These are phyloP conservation scores for Hemitrygon akajei DNA, from an alignment of 2,797 vertebrate species.

Conservation along the genomic window DNA sequence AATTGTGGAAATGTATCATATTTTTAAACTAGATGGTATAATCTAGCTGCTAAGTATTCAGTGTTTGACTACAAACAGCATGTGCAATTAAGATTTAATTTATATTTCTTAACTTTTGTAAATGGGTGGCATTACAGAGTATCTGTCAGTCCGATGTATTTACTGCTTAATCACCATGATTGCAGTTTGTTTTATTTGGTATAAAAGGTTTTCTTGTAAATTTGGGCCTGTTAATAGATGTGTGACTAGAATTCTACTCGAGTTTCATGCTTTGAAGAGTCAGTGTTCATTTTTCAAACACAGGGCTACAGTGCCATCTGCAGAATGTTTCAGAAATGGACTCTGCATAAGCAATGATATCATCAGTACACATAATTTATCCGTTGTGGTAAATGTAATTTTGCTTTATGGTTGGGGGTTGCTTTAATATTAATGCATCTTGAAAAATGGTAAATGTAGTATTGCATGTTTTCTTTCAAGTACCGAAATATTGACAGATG, in stretches of 20 bases:
- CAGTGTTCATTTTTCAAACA: not conserved
- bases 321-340: not conserved
- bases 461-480: too few relatives aligned
- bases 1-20: not conserved
- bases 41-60: not conserved
- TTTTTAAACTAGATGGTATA: not conserved
- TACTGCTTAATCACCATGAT: not conserved
- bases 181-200: not conserved
- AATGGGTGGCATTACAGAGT: not conserved
- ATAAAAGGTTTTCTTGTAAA: not conserved
- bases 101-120: not conserved
- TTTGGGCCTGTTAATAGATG: not conserved
- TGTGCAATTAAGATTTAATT: not conserved
- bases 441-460: too few relatives aligned
- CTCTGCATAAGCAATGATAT: not conserved
- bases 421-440: too few relatives aligned
- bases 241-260: not conserved
- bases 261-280: too few relatives aligned
- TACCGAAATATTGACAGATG: too few relatives aligned
- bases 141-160: not conserved
- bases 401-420: too few relatives aligned
- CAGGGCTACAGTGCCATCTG: constrained; percentile 4
- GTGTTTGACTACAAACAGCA: not conserved
- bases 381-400: too few relatives aligned
- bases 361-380: not conserved